These are phyloP conservation scores for Parapsyche elsis DNA, from an alignment of 1,140 invertebrate species.

Conservation along the genomic window DNA sequence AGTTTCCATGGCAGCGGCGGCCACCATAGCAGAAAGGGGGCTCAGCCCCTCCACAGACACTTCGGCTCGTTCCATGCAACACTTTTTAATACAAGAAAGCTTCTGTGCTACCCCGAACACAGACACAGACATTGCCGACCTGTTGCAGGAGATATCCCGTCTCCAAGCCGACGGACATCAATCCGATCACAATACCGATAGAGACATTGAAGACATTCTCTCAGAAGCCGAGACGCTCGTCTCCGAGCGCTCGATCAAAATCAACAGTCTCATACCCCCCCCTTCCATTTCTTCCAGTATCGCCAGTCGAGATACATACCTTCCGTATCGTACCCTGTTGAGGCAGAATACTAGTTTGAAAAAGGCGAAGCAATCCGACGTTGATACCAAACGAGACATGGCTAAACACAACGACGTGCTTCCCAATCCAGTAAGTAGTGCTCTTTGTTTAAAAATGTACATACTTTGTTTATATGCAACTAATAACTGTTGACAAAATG, in stretches of 20 bases:
- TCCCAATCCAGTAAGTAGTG: background rate
- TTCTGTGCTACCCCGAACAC: constrained; percentile 30
- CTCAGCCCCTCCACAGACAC: background rate
- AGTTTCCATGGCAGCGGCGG: constrained; percentile 12
- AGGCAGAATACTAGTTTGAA: background rate
- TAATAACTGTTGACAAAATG: background rate
- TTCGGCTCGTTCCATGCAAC: constrained; percentile 36
- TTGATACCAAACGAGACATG: background rate
- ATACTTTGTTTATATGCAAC: background rate
- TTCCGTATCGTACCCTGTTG: background rate
- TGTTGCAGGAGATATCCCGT: constrained; percentile 46
- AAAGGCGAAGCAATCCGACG: background rate
- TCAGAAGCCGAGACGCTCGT: constrained; percentile 48
- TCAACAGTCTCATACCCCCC: background rate
- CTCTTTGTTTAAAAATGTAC: too few species aligned
- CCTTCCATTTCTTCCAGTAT: background rate
- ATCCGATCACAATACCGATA: background rate
- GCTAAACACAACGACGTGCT: background rate
- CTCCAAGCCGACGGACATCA: constrained; percentile 33
- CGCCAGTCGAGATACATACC: background rate
- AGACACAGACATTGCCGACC: constrained; percentile 44
- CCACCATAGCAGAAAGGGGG: background rate
- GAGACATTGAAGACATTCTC: constrained; percentile 51
- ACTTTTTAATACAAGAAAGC: constrained; percentile 45
- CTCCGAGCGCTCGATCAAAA: background rate